phyloP scores from a whole-genome alignment of 92 coral and sea anemone species.

The Meandrina meandrites region DNA sequence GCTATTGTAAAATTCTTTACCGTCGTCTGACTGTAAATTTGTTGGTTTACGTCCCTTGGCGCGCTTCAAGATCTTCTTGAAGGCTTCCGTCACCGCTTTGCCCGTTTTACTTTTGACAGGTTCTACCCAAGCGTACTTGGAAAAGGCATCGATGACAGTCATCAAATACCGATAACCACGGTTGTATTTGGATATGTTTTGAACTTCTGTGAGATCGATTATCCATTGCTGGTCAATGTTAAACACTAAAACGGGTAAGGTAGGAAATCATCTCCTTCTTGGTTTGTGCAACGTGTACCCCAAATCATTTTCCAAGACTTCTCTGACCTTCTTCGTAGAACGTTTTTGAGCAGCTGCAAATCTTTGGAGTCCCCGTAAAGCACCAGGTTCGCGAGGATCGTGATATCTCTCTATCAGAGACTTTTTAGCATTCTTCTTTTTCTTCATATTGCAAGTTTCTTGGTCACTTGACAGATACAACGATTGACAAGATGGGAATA shows the following conservation, averaged over 20 bases:
- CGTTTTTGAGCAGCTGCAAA: background rate
- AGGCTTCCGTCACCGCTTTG: background rate
- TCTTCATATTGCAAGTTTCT: no score
- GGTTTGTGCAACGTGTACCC: background rate
- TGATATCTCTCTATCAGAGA: no score
- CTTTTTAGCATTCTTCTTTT: no score
- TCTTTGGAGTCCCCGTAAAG: background rate
- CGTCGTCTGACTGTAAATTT: slow-evolving; percentile 51
- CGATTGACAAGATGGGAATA: background rate
- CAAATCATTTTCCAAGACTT: background rate
- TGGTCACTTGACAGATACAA: background rate
- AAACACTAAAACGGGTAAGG: background rate
- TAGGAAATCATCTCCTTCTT: background rate
- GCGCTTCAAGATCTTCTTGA: background rate
- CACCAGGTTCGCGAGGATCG: background rate
- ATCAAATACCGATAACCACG: background rate
- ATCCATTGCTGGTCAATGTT: slow-evolving; percentile 20
- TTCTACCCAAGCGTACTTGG: slow-evolving; percentile 53
- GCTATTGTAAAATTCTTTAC: slow-evolving; percentile 49
- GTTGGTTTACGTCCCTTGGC: slow-evolving; percentile 25
- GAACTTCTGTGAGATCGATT: background rate
- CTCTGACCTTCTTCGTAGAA: background rate
- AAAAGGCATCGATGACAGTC: slow-evolving; percentile 23
- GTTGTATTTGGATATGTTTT: background rate
- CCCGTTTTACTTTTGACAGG: slow-evolving; percentile 50